phyloP scores from a whole-genome alignment of 23 tunicate genomes.

The Phallusia fumigata region DNA sequence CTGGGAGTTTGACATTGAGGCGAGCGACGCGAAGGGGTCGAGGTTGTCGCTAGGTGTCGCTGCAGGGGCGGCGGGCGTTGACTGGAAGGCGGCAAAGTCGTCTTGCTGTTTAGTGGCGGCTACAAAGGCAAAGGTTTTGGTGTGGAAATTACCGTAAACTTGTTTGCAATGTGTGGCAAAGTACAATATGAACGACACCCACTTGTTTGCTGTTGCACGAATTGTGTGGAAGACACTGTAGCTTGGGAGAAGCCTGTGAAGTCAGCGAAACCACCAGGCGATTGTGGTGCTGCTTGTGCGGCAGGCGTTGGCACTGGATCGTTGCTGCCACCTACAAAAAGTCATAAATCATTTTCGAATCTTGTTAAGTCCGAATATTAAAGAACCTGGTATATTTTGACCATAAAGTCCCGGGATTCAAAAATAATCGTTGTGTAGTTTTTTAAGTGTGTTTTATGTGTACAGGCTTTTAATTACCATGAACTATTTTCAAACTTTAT shows the following conservation, averaged over 20 bases:
- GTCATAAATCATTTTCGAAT: too few relatives aligned
- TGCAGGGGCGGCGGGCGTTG: constrained; percentile 30
- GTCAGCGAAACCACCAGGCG: constrained; percentile 23
- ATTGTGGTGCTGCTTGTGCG: background rate
- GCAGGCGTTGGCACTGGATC: background rate
- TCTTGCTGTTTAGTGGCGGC: constrained; percentile 16
- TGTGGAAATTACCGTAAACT: background rate
- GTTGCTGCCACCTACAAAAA: background rate
- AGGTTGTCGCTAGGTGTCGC: constrained; percentile 23
- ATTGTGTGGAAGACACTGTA: background rate
- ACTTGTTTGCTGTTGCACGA: constrained; percentile 18
- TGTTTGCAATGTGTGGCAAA: background rate
- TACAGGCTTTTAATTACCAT: too few relatives aligned
- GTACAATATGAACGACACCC: background rate
- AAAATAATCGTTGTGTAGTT: too few relatives aligned
- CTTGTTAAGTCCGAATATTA: too few relatives aligned
- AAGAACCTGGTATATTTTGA: too few relatives aligned
- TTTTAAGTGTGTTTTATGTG: too few relatives aligned
- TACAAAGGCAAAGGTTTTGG: background rate
- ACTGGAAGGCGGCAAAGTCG: constrained; percentile 51
- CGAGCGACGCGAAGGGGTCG: constrained; percentile 70
- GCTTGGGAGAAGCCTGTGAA: constrained; percentile 23
- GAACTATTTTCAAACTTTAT: too few relatives aligned
- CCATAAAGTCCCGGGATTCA: too few relatives aligned
- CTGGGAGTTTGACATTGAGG: constrained; percentile 19